Evolutionary conservation across 1,140 invertebrate species (phyloP).

Genomic region (Calliphora vicina): DNA sequence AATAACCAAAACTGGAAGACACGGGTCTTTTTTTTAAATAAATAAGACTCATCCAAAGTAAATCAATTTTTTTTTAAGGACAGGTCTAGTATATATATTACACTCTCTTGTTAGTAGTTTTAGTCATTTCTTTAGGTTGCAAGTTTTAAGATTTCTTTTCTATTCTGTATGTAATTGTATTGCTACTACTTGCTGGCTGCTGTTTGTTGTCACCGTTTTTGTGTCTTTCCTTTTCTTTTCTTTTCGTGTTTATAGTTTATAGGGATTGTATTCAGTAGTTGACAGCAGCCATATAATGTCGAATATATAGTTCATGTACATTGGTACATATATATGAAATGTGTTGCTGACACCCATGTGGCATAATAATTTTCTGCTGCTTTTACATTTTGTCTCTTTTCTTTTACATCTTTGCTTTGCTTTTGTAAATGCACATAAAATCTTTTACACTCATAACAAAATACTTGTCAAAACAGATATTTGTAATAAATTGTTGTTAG

Average conservation of each 20-base stretch:
- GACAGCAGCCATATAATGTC: constrained; percentile 28
- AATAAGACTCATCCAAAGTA: no score
- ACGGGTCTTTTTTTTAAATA: no score
- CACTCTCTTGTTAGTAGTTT: no score
- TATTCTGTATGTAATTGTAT: background rate
- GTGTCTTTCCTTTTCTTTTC: background rate
- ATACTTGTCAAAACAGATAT: background rate
- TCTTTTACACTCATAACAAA: background rate
- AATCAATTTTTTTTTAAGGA: no score
- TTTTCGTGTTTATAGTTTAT: constrained; percentile 1
- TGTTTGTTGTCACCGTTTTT: background rate
- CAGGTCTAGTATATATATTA: no score
- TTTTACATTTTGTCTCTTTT: background rate
- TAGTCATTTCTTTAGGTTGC: background rate
- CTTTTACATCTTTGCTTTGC: background rate
- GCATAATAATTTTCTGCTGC: constrained; percentile 24
- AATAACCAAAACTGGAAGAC: no score
- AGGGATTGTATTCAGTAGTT: constrained; percentile 20
- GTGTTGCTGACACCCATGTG: constrained; percentile 15
- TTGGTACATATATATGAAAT: constrained; percentile 2
- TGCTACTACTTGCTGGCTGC: background rate
- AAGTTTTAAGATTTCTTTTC: no score
- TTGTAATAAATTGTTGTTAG: background rate
- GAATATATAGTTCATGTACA: background rate
- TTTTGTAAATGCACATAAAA: background rate